Base-by-base conservation (phyloP, 2,113 vertebrate genomes). In the Suncus etruscus region DNA sequence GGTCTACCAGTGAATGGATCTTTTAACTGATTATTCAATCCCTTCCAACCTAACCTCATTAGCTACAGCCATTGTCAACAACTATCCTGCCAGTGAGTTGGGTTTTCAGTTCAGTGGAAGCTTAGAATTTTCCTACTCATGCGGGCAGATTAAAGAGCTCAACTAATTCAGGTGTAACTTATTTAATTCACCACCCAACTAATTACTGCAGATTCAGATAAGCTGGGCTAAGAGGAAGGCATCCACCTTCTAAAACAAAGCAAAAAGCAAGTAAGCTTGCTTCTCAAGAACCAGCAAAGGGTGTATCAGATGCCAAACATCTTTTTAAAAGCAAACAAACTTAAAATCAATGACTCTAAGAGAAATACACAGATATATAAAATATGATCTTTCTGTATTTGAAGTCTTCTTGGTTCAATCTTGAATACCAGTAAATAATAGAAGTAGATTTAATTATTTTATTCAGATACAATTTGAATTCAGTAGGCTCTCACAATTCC, bases 111-210 rank as follows among this genome's bases (percentile, higher is more conserved):
- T 97, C 92, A 96, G 89, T 87, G 94, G 92, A 96, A 97, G 95
- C 96, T 97, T 97, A 96, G 95, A 97, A 94, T 95, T 95, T 96
- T 92, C 87, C 91, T 94, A 94, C 94, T 96, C 95, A 96, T 92
- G 93, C 93, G 9, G 82, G 92, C 91, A 95, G 95, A 95, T 93
- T 94, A 96, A 95, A 89, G 93, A 66, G 4, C 95, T 95, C 94
- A 95, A 92, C 95, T 95, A 97, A 97, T 84, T 97, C 96, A 97
- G 96, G 96, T 97, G 96, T 96, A 96, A 95, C 95, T 95, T 94
- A 94, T 87, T 97, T 97, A 97, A 97, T 97, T 96, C 96, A 97
- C 92, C 92, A 97, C 86, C 88, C 92, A 96, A 68, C 93, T 96
- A 95, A 97, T 97, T 95, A 97, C 75, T 74, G 91, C 93, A 93